Percentiles rank a stretch among this genome's conserved stretches.
These are phyloP conservation scores for Dysidea cf. avara DNA, from an alignment of 37 sponge, comb jelly and placozoan species.

Conservation along the genomic window DNA sequence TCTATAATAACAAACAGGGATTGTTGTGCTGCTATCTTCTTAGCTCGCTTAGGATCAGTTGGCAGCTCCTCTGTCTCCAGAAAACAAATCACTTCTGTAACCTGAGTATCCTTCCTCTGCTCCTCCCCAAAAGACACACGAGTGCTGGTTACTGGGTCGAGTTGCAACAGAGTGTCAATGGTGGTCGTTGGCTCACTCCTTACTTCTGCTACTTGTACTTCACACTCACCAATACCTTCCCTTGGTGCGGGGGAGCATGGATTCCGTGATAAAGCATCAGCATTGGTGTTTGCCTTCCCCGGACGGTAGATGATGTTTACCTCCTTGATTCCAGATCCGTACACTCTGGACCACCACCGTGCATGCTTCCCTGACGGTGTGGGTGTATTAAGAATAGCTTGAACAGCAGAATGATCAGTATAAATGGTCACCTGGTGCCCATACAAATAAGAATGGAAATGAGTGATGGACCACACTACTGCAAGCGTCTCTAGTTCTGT, in stretches of 20 bases:
- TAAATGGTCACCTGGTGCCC: too few species aligned
- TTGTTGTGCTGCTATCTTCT: slow-evolving; percentile 7
- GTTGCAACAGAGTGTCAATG: too few species aligned
- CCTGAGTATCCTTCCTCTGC: slow-evolving; percentile 42
- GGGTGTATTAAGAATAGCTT: too few species aligned
- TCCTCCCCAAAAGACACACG: slow-evolving; percentile 24
- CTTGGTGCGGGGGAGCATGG: slow-evolving; percentile 18
- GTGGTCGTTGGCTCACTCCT: not conserved
- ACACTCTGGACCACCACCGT: slow-evolving; percentile 53
- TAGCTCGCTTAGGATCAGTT: not conserved
- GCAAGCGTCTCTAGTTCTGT: too few species aligned
- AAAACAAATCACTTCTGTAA: slow-evolving; percentile 12
- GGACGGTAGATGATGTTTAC: slow-evolving; percentile 38
- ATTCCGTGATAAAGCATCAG: slow-evolving; percentile 34
- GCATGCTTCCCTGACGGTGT: too few species aligned
- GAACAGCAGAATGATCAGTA: too few species aligned
- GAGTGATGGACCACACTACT: too few species aligned
- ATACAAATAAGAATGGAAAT: too few species aligned
- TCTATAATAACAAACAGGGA: slow-evolving; percentile 16
- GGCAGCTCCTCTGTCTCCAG: slow-evolving; percentile 25
- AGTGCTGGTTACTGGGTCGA: too few species aligned
- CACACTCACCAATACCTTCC: slow-evolving; percentile 1
- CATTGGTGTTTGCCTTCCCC: slow-evolving; percentile 43
- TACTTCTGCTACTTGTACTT: slow-evolving; percentile 20
- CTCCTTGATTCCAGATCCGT: slow-evolving; percentile 20